Evolutionary conservation across 2,888 invertebrate genomes (phyloP).

Genomic region (Parnassius apollo): DNA sequence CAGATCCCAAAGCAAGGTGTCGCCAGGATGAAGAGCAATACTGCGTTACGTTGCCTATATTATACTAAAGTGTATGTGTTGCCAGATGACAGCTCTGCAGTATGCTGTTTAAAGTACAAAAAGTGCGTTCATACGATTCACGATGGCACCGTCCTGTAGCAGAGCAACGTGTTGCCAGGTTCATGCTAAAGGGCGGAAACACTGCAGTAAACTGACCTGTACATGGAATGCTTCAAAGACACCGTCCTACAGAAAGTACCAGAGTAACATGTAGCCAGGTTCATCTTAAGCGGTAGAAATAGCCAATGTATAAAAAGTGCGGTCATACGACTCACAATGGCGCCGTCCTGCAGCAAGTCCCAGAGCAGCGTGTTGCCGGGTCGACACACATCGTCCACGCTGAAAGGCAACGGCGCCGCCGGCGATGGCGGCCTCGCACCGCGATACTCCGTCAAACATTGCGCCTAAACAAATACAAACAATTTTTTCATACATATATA

Average conservation of each 20-base stretch:
- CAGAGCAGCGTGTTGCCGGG: slow-evolving; percentile 95
- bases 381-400: slow-evolving; percentile 90
- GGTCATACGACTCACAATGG: slow-evolving; percentile 83
- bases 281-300: slow-evolving; percentile 76
- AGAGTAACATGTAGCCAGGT: slow-evolving; percentile 95
- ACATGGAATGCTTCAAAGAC: slow-evolving; percentile 82
- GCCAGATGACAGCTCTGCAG: slow-evolving; percentile 46
- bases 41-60: slow-evolving; percentile 89
- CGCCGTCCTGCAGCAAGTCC: slow-evolving; percentile 96
- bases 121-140: slow-evolving; percentile 62
- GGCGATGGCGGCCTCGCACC: slow-evolving; percentile 36
- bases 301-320: background rate
- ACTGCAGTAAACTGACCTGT: slow-evolving; percentile 35
- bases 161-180: slow-evolving; percentile 94
- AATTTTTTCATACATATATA: background rate
- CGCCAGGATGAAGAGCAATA: slow-evolving; percentile 90
- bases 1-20: slow-evolving; percentile 96
- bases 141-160: slow-evolving; percentile 94
- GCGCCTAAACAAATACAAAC: slow-evolving; percentile 29
- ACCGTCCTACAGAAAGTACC: slow-evolving; percentile 96
- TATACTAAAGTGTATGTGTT: slow-evolving; percentile 47
- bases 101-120: background rate
- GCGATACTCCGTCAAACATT: slow-evolving; percentile 37
- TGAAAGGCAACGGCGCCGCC: slow-evolving; percentile 66
- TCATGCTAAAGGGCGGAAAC: slow-evolving; percentile 77